phyloP scores from a whole-genome alignment of 2,113 vertebrate species.

The Microtus ochrogaster region DNA sequence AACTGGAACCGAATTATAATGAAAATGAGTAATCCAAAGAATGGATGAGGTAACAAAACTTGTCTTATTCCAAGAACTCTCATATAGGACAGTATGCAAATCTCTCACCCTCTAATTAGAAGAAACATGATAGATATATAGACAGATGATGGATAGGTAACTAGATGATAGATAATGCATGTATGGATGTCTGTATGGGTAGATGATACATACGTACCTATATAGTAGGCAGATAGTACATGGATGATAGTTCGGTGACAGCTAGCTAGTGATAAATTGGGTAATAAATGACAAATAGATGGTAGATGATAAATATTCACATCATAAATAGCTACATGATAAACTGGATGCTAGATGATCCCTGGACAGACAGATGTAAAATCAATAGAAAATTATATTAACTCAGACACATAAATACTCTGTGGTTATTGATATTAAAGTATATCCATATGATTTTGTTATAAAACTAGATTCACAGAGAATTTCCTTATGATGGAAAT shows the following conservation, averaged over 20 bases:
- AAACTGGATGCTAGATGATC: background rate
- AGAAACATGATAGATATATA: background rate
- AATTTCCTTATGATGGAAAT: background rate
- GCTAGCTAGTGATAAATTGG: background rate
- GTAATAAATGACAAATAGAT: background rate
- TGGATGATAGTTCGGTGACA: background rate
- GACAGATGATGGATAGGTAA: background rate
- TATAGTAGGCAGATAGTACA: background rate
- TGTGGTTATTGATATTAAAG: slow-evolving; percentile 17
- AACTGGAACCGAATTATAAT: slow-evolving; percentile 25
- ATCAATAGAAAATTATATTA: background rate
- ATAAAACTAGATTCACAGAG: background rate
- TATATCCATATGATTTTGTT: slow-evolving; percentile 28
- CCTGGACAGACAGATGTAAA: background rate
- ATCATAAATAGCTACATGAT: background rate
- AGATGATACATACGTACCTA: background rate
- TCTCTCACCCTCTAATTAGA: slow-evolving; percentile 20
- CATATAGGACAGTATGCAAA: background rate
- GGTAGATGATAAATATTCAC: background rate
- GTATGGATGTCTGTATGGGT: too few relatives aligned
- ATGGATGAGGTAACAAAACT: slow-evolving; percentile 21
- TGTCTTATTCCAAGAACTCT: slow-evolving; percentile 47
- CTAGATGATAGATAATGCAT: too few relatives aligned
- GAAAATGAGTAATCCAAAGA: slow-evolving; percentile 56
- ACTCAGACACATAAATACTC: background rate